Percentiles rank a stretch among this genome's conserved stretches.
Evolutionary conservation across 2,888 invertebrate genomes (phyloP).

Genomic region (Diplazon laetatorius): DNA sequence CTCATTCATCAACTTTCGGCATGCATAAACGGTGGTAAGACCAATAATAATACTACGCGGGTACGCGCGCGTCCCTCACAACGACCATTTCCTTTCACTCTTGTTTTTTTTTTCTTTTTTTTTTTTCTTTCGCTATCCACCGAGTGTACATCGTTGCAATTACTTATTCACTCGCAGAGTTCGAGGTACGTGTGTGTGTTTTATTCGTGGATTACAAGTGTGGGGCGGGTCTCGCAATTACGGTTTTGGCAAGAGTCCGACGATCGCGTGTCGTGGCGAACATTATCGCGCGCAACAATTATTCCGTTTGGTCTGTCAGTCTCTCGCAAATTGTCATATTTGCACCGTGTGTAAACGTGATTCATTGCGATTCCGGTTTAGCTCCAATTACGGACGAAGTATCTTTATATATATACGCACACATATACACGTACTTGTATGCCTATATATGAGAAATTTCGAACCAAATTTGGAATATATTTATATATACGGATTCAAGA

Average conservation of each 20-base stretch:
- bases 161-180: conserved; percentile 1
- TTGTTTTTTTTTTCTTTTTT: too few species aligned
- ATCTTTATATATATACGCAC: too few species aligned
- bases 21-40: conserved; percentile 37
- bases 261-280: conserved; percentile 2
- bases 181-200: conserved; percentile 20
- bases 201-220: conserved; percentile 54
- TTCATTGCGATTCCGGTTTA: conserved; percentile 49
- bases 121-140: neutral
- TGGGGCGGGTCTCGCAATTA: conserved; percentile 58
- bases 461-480: too few species aligned
- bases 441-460: too few species aligned
- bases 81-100: conserved; percentile 14
- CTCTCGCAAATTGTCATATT: conserved; percentile 20
- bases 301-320: conserved; percentile 55
- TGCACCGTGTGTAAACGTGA: too few species aligned
- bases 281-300: conserved; percentile 40
- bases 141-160: too few species aligned
- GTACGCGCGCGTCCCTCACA: conserved; percentile 2
- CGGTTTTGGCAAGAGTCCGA: neutral
- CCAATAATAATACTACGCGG: conserved; percentile 48
- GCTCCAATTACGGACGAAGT: conserved; percentile 34
- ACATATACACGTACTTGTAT: too few species aligned
- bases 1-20: conserved; percentile 41
- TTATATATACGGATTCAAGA: too few species aligned